Evolutionary conservation across 2,888 invertebrate genomes (phyloP).

Genomic region (Limenitis camilla): DNA sequence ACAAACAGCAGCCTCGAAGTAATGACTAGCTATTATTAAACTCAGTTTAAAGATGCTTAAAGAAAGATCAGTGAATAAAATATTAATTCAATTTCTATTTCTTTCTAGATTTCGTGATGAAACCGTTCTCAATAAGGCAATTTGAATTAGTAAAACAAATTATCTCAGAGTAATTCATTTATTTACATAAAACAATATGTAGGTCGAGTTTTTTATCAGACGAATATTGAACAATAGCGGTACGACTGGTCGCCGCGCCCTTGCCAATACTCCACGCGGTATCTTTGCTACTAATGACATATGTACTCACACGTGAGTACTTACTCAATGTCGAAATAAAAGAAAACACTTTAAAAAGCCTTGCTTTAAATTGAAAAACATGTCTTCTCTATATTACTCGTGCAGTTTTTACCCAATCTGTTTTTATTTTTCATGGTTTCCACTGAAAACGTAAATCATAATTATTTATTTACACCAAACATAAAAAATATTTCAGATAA

Average conservation of each 20-base stretch:
- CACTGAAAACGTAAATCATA: too few relatives aligned
- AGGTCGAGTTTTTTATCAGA: slow-evolving; percentile 16
- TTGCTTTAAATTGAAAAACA: too few relatives aligned
- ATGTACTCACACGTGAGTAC: background rate
- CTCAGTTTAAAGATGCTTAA: too few relatives aligned
- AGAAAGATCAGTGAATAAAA: background rate
- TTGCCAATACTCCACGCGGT: slow-evolving; percentile 1
- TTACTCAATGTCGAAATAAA: background rate
- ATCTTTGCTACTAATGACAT: background rate
- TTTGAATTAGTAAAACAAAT: slow-evolving; percentile 15
- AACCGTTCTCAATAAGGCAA: slow-evolving; percentile 14
- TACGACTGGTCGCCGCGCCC: slow-evolving; percentile 12
- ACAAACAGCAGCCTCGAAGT: too few relatives aligned
- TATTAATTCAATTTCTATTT: background rate
- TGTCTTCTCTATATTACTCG: too few relatives aligned
- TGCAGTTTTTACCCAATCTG: too few relatives aligned
- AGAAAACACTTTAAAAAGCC: background rate
- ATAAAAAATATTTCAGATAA: too few relatives aligned
- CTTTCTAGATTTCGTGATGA: slow-evolving; percentile 13
- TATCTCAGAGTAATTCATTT: slow-evolving; percentile 5
- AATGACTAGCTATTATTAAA: too few relatives aligned
- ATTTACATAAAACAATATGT: slow-evolving; percentile 20
- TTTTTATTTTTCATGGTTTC: too few relatives aligned
- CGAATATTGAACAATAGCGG: slow-evolving; percentile 10
- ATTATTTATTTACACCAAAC: too few relatives aligned